phyloP scores from a whole-genome alignment of 1,140 invertebrate species.

The Amphibalanus amphitrite region DNA sequence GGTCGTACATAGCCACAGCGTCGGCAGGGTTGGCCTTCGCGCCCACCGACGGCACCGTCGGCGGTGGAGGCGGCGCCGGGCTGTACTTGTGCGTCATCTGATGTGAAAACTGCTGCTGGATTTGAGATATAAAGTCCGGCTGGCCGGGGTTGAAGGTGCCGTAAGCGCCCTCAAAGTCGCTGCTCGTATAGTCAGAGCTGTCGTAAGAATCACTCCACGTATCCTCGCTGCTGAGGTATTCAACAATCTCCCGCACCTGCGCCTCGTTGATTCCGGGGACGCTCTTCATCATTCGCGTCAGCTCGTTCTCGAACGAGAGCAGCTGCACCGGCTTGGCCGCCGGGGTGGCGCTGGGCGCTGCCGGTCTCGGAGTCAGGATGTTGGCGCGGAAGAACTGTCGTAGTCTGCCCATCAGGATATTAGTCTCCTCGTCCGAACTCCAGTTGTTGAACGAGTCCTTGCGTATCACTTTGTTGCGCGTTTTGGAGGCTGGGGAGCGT shows the following conservation, averaged over 20 bases:
- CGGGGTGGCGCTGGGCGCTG: too few relatives aligned
- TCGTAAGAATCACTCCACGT: slow-evolving; percentile 84
- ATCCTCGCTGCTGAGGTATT: slow-evolving; percentile 76
- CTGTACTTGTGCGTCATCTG: slow-evolving; percentile 43
- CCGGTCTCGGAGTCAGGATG: too few relatives aligned
- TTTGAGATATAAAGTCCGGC: slow-evolving; percentile 42
- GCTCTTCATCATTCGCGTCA: slow-evolving; percentile 77
- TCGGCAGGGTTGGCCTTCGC: background rate
- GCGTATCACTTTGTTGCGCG: too few relatives aligned
- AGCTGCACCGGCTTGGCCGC: slow-evolving; percentile 23
- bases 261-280: slow-evolving; percentile 75
- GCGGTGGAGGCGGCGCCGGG: background rate
- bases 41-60: too few relatives aligned
- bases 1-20: background rate
- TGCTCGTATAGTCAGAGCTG: slow-evolving; percentile 75
- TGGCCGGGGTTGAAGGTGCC: slow-evolving; percentile 18
- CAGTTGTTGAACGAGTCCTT: slow-evolving; percentile 39
- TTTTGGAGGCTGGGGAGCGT: too few relatives aligned
- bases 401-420: slow-evolving; percentile 88
- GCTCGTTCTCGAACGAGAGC: slow-evolving; percentile 69
- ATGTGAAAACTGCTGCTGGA: slow-evolving; percentile 68
- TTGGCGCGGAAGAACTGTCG: slow-evolving; percentile 58
- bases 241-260: slow-evolving; percentile 65
- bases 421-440: too few relatives aligned
- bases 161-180: slow-evolving; percentile 39